These are phyloP conservation scores for Lasius fuliginosus DNA, from an alignment of 2,888 invertebrate genomes.

Conservation along the genomic window DNA sequence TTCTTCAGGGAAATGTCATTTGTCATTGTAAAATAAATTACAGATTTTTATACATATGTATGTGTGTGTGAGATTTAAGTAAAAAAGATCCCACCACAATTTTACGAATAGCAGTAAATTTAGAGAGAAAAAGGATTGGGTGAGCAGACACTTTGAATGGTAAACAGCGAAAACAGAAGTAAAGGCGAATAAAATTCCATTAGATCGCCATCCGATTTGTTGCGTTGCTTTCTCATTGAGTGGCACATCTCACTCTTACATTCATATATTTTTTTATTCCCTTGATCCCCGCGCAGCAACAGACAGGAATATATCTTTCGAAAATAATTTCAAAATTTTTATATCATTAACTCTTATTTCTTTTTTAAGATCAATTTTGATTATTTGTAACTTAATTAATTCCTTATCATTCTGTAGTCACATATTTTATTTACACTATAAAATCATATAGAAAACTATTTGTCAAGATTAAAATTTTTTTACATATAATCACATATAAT, in stretches of 20 bases:
- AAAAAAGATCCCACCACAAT: background rate
- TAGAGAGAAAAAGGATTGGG: background rate
- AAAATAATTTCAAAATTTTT: background rate
- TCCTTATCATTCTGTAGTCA: too few relatives aligned
- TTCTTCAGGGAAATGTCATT: background rate
- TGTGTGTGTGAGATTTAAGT: conserved; percentile 17
- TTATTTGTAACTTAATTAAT: background rate
- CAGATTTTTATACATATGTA: background rate
- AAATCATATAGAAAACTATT: background rate
- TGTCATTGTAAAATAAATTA: conserved; percentile 14
- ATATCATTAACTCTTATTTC: background rate
- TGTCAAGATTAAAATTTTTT: background rate
- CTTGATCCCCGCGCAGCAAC: background rate
- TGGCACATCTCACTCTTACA: background rate
- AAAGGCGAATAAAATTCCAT: conserved; percentile 51
- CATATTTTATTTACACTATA: background rate
- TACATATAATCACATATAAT: background rate
- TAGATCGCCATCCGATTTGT: conserved; percentile 29
- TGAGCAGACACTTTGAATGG: conserved; percentile 31
- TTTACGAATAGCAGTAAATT: conserved; percentile 3
- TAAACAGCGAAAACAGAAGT: conserved; percentile 43
- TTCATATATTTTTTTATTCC: conserved; percentile 24
- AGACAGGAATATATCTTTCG: background rate
- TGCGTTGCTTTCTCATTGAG: conserved; percentile 11
- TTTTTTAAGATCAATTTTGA: background rate